Base-by-base conservation (phyloP, 53 echinoderm and acorn worm species). In the Apostichopus leukothele region DNA sequence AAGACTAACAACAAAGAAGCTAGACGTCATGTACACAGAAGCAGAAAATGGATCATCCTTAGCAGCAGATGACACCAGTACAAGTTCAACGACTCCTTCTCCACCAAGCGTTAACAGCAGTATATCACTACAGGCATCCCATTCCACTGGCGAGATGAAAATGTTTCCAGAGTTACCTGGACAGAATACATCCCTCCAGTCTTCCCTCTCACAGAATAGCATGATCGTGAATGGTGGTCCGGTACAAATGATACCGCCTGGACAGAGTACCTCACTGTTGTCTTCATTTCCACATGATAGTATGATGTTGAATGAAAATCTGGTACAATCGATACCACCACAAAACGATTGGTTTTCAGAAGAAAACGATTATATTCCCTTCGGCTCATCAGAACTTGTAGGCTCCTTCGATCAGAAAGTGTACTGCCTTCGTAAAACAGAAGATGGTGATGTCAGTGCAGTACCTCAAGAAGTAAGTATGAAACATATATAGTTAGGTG, bases 261-360 rank as follows among this genome's bases (percentile, higher is more conserved):
- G 18, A 6, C 71, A 71, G 20, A 71, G 16, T 19, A 18, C 71
- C 20, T 71, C 71, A 0, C 20, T 71, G 6, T 18, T n/a, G 6
- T n/a, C 71, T 16, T 71, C 71, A 0, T 4, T 71, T 19, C 1
- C 18, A 18, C 71, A 71, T 0, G 1, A 71, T 71, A n/a, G 16
- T n/a, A 71, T 71, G 71, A 16, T 71, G 16, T 21, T n/a, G 16
- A n/a, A 0, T 6, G 6, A 3, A 6, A 71, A 19, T 18, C 71
- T 16, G 13, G 71, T 71, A n/a, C 71, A 14, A 5, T 14, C 4
- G 18, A 6, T 71, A 18, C 71, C 71, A 9, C 9, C 81, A 54
- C 22, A 54, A 54, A 23, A 81, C 7, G 57, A 59, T n/a, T 81
- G 81, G 81, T 81, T 81, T 55, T 81, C 81, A 54, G 59, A 54